phyloP scores from a whole-genome alignment of 2,113 vertebrate genomes.

The Tachysurus fulvidraco region DNA sequence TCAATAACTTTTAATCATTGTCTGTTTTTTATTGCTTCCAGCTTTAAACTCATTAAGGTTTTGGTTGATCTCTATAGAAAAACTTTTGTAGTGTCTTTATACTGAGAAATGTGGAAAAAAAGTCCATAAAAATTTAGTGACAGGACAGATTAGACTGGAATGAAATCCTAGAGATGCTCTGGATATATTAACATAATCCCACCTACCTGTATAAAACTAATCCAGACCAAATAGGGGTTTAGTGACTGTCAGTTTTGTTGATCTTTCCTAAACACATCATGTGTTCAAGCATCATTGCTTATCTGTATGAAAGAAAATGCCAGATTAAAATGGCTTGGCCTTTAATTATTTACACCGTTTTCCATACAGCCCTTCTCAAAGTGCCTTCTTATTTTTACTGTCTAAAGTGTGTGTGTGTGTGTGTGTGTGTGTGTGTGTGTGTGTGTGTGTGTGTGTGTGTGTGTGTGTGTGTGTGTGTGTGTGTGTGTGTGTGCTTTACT shows the following conservation, averaged over 20 bases:
- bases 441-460: conserved; percentile 28
- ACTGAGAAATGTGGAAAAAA: background rate
- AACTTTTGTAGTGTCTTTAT: background rate
- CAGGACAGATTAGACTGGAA: background rate
- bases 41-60: background rate
- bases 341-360: conserved; percentile 76
- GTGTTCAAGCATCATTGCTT: conserved; percentile 65
- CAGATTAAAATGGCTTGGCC: conserved; percentile 57
- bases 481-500: conserved; percentile 49
- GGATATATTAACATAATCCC: background rate
- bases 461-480: conserved; percentile 23
- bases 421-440: conserved; percentile 46
- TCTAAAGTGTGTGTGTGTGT: conserved; percentile 28
- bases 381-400: conserved; percentile 53
- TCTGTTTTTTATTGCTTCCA: background rate
- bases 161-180: background rate
- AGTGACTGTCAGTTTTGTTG: conserved; percentile 63
- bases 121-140: background rate
- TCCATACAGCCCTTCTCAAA: conserved; percentile 68
- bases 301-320: conserved; percentile 68
- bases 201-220: conserved; percentile 11
- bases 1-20: background rate
- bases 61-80: background rate
- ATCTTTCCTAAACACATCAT: conserved; percentile 59
- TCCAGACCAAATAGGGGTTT: background rate